phyloP scores from a whole-genome alignment of 2,888 invertebrate species.

The Xylota sylvarum region DNA sequence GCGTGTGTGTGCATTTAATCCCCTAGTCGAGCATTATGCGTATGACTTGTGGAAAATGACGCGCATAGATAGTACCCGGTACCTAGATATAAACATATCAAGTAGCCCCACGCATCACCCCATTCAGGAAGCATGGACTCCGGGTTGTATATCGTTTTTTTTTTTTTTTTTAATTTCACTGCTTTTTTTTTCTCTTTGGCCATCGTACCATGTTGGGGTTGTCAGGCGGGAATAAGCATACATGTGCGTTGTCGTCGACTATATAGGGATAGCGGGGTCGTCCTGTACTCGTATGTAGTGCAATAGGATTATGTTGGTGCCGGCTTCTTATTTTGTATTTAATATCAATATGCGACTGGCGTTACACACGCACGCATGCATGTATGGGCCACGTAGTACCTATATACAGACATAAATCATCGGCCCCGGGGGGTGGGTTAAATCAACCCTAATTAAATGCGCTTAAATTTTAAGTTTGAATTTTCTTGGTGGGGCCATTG shows the following conservation, averaged over 20 bases:
- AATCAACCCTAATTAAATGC: slow-evolving; percentile 71
- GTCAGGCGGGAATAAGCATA: slow-evolving; percentile 8
- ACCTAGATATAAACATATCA: background rate
- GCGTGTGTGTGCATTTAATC: slow-evolving; percentile 42
- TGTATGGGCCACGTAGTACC: slow-evolving; percentile 22
- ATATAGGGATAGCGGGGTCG: background rate
- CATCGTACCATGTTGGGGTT: background rate
- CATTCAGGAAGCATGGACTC: slow-evolving; percentile 58
- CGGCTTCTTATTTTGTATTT: slow-evolving; percentile 60
- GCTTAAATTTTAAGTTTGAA: slow-evolving; percentile 80
- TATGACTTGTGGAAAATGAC: slow-evolving; percentile 42
- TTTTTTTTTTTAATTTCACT: slow-evolving; percentile 24
- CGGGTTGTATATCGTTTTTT: slow-evolving; percentile 18
- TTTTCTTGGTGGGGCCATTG: slow-evolving; percentile 82
- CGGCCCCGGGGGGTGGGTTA: slow-evolving; percentile 38
- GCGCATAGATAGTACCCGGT: slow-evolving; percentile 22
- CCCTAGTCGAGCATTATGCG: slow-evolving; percentile 40
- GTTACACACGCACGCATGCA: slow-evolving; percentile 38
- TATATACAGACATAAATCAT: slow-evolving; percentile 50
- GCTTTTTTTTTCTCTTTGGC: slow-evolving; percentile 6
- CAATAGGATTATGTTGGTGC: slow-evolving; percentile 60
- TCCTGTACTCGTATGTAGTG: slow-evolving; percentile 6
- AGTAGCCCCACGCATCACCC: slow-evolving; percentile 53
- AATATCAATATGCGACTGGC: slow-evolving; percentile 52
- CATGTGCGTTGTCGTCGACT: slow-evolving; percentile 23